These are phyloP conservation scores for Vulpes ferrilata DNA, from an alignment of 2,113 vertebrate species.

Conservation along the genomic window DNA sequence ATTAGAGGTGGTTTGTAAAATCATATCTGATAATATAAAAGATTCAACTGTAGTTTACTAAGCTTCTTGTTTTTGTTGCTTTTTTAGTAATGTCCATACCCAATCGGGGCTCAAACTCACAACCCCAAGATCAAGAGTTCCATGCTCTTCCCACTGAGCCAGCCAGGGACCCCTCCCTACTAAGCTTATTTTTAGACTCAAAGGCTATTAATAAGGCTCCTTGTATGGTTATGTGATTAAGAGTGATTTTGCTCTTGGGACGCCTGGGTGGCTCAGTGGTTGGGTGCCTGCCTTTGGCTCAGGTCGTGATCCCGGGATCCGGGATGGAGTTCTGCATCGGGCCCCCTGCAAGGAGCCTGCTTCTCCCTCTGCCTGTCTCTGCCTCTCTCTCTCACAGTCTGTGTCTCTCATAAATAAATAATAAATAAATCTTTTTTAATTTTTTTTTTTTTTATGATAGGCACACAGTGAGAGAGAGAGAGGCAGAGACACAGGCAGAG, in stretches of 20 bases:
- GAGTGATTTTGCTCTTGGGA: background rate
- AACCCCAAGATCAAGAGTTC: background rate
- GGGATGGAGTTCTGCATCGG: too few species aligned
- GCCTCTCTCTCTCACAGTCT: too few species aligned
- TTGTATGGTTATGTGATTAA: background rate
- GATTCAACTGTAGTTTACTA: background rate
- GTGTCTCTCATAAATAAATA: too few species aligned
- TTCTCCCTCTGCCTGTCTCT: too few species aligned
- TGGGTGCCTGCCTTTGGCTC: too few species aligned
- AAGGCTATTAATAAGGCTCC: background rate
- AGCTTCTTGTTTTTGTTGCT: background rate
- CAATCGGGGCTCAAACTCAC: background rate
- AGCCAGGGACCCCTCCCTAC: background rate
- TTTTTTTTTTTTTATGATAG: too few species aligned
- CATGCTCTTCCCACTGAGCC: background rate
- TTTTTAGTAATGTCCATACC: background rate
- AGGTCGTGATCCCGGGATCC: too few species aligned
- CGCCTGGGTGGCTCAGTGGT: too few species aligned
- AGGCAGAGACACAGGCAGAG: too few species aligned
- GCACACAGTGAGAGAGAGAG: too few species aligned
- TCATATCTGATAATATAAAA: background rate
- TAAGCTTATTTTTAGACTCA: background rate
- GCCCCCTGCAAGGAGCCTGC: too few species aligned
- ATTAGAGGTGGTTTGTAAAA: slow-evolving; percentile 15
- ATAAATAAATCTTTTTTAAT: background rate